These are phyloP conservation scores for Ichneumon xanthorius DNA, from an alignment of 2,888 invertebrate species.

Conservation along the genomic window DNA sequence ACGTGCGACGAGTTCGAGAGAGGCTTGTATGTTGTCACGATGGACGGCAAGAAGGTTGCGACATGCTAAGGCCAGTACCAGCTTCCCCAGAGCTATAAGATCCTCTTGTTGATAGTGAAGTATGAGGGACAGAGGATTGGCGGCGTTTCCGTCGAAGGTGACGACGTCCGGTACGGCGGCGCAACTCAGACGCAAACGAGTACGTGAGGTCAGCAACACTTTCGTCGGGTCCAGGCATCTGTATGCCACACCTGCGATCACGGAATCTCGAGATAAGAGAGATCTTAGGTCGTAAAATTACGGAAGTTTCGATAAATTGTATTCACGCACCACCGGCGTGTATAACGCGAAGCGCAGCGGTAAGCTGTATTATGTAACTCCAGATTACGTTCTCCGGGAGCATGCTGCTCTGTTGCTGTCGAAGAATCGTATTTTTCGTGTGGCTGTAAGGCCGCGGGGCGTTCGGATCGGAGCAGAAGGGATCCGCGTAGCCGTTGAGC, in stretches of 20 bases:
- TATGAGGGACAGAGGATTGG: constrained; percentile 89
- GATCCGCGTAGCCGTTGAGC: constrained; percentile 90
- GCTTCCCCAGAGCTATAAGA: constrained; percentile 94
- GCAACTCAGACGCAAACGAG: constrained; percentile 92
- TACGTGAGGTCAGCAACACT: constrained; percentile 92
- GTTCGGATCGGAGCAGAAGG: constrained; percentile 93
- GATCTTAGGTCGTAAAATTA: constrained; percentile 11
- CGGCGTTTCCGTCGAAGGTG: constrained; percentile 89
- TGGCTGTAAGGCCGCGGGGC: constrained; percentile 93
- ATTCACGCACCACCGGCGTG: constrained; percentile 88
- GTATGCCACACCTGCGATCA: constrained; percentile 88
- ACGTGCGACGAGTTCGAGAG: constrained; percentile 94
- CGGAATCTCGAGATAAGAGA: constrained; percentile 8
- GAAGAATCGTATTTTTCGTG: constrained; percentile 92
- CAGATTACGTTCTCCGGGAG: constrained; percentile 97
- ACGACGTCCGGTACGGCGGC: constrained; percentile 93
- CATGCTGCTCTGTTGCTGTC: constrained; percentile 90
- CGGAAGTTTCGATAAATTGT: background rate
- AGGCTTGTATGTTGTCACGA: constrained; percentile 94
- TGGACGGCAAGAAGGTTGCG: constrained; percentile 95
- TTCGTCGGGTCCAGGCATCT: constrained; percentile 97
- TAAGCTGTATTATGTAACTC: constrained; percentile 98
- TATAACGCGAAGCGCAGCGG: constrained; percentile 95
- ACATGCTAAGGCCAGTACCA: constrained; percentile 97
- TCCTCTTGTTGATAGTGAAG: constrained; percentile 96